A percentile compares a stretch with the other conserved stretches of the same genome.
These are phyloP conservation scores for Halcyon senegalensis DNA, from an alignment of 2,113 vertebrate species.

Conservation along the genomic window DNA sequence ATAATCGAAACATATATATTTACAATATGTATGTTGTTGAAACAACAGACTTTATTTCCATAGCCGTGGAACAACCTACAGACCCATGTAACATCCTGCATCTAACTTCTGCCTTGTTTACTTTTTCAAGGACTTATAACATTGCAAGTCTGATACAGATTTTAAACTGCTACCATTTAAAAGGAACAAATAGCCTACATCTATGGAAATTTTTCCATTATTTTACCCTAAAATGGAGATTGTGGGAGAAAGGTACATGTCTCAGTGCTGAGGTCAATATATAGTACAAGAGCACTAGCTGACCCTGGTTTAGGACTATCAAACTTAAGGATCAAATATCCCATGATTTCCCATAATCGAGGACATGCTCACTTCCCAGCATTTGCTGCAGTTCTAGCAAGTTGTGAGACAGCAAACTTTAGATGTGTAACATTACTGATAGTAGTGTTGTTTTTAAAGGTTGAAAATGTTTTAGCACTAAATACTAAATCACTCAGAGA, in stretches of 20 bases:
- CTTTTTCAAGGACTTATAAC: not conserved
- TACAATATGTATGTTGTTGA: not conserved
- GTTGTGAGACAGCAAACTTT: conserved; percentile 37
- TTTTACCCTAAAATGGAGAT: not conserved
- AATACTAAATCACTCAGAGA: conserved; percentile 51
- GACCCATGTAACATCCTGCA: not conserved
- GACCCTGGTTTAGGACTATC: not conserved
- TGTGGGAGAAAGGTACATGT: not conserved
- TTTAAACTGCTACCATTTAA: not conserved
- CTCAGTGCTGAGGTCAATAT: not conserved
- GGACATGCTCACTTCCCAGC: not conserved
- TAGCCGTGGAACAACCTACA: not conserved
- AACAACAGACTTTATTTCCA: not conserved
- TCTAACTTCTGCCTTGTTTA: not conserved
- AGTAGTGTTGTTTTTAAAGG: conserved; percentile 61
- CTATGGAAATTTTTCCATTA: not conserved
- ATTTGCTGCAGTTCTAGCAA: conserved; percentile 40
- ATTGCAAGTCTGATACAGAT: not conserved
- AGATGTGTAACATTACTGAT: conserved; percentile 45
- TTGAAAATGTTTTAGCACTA: conserved; percentile 53
- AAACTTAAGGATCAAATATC: not conserved
- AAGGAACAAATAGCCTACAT: not conserved
- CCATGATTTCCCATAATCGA: not conserved
- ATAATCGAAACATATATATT: not conserved
- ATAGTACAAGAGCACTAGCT: not conserved